Evolutionary conservation across 2,113 vertebrate genomes (phyloP), one percentile per base, ranked within the genome.

Genomic region (Columba livia): DNA sequence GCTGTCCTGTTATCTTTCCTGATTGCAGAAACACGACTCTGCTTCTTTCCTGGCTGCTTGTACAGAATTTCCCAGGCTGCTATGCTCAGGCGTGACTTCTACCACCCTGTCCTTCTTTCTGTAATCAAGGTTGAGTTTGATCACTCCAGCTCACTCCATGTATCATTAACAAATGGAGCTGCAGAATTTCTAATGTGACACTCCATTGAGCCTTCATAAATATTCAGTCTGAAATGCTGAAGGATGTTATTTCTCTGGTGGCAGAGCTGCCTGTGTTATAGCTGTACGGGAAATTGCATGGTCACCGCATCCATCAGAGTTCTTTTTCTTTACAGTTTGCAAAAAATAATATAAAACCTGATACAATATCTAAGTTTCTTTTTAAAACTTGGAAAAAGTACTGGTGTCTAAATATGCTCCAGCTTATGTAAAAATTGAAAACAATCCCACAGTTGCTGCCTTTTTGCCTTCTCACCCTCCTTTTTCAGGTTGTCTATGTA

Each of bases 191-290:
- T 79, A 54, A 78, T 51, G 57, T 53, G 70, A 77, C 44, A 42
- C 5, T 81, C 32, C 19, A 5, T 72, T 73, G 60, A 94, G 77
- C 36, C 34, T 87, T 84, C 28, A 10, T 61, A 81, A 88, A 42
- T 88, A 95, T 67, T 91, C 54, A 67, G 18, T 66, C 74, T 85
- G 73, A 79, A 95, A 93, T 79, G 66, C 11, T 66, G 48, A 92
- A 74, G 19, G 24, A 28, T 24, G 56, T 19, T 48, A n/a, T 74
- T 90, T 67, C n/a, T 78, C 47, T 34, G 40, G 17, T 53, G 14
- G 13, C 66, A 23, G 36, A 65, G 32, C 34, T 67, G 58, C 50
- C 51, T 57, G 15, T 84, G 16, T 48, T 74, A 25, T 29, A 50
- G 32, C 21, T 79, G 19, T 50, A 66, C 40, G 47, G 36, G 31